Base-by-base conservation (phyloP, 2,888 invertebrate species). In the Capitulum mitella region DNA sequence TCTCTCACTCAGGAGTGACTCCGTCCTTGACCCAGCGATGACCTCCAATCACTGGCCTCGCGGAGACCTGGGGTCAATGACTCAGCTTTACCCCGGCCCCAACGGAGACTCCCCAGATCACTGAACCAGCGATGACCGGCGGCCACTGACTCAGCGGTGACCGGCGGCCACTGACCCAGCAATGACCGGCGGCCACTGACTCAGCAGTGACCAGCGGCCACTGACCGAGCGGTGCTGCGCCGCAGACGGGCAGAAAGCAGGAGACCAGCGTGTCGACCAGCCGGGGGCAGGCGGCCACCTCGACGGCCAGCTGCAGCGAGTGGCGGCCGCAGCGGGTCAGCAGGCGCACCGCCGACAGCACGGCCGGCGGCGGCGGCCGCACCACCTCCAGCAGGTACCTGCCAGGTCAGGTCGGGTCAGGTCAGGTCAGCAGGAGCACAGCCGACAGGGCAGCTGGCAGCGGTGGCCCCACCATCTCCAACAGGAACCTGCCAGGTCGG, bases 321-420 rank as follows among this genome's bases (percentile, higher is more conserved):
- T 95, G 93, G 83, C 95, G 89, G 0, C 91, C 90, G 61, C 97
- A 85, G 81, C 95, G 90, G 78, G 90, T 92, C 77, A 97, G 87
- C 82, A 96, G 90, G 86, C 94, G 92, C 77, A 97, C 84, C 78
- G 91, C 90, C 81, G 91, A 91, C 29, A 91, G 89, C 0, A 94
- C 90, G 80, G 92, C 91, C 83, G 90, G 90, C 51, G 92, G 90
- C 80, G 90, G 88, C 0, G 93, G 93, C 83, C 88, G 89, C 34
- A 93, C 86, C 74, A 88, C 89, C 80, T 89, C 90, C 80, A 96
- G 86, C 82, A 96, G 91, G 83, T 94, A 96, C 82, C 91, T 92
- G 80, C 85, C 84, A 85, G 43, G 26, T 34, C 43, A 46, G 51
- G 26, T 22, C 3, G 16, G 22, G 74, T 37, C 74, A 74, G 77